Evolutionary conservation across 2,113 vertebrate genomes (phyloP), one percentile per base, ranked within the genome.

Genomic region (Sceloporus undulatus): DNA sequence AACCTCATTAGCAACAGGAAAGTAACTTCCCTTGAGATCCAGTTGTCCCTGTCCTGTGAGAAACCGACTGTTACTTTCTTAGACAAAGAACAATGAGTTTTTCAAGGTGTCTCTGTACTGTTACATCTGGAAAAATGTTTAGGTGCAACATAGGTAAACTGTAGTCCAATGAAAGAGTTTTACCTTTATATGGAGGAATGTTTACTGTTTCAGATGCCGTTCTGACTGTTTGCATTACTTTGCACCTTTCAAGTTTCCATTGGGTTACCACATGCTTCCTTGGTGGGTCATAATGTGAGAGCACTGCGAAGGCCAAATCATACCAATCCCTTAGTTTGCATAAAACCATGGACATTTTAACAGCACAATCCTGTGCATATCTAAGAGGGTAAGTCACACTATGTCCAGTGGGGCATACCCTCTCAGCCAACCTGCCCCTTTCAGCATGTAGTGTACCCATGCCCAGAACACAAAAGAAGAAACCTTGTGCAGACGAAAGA

Each of bases 221-320:
- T 11, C 59, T 79, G 18, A 48, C 0, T 89, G 71, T 90, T 92
- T 78, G 40, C 42, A 38, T 89, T 85, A 74, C 19, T 80, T 85
- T 40, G 82, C 65, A 90, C 66, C 70, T 88, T 66, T 29, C 29
- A 91, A 87, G 27, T 34, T 76, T 56, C 4, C 18, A 34, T 18
- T 42, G 5, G 23, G 29, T 59, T 40, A n/a, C 54, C 16, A 62
- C 2, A 78, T 40, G 29, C 14, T 9, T 56, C 74, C 11, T 25
- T 75, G 27, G 66, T 42, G 34, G 2, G 65, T 68, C n/a, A 52
- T 34, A 4, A 27, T 70, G 77, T 77, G 52, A 38, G n/a, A 65
- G 74, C 40, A 16, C 29, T 25, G 5, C 82, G 16, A 88, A 40
- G 78, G 90, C 86, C 54, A 78, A 87, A 79, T 89, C 21, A 0